These are phyloP conservation scores for Eustalomyia histrio DNA, from an alignment of 2,888 invertebrate species.

Conservation along the genomic window DNA sequence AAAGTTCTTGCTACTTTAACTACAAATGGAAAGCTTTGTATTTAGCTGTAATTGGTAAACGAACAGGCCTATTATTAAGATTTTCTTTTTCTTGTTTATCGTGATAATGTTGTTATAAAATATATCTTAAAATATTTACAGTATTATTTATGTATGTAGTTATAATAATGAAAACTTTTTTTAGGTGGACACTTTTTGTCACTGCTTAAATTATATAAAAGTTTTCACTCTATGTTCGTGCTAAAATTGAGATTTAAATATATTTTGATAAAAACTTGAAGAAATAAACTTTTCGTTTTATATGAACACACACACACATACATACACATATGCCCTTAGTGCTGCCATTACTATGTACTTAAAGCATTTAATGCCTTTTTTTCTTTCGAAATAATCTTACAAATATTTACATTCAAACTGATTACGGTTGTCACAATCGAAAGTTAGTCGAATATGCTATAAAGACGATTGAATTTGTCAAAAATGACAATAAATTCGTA, in stretches of 20 bases:
- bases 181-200: background rate
- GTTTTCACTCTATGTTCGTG: background rate
- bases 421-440: too few species aligned
- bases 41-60: too few species aligned
- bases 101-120: background rate
- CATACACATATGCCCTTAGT: background rate
- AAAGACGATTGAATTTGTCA: too few species aligned
- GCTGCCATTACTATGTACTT: conserved; percentile 10
- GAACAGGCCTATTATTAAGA: too few species aligned
- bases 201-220: background rate
- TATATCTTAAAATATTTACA: conserved; percentile 6
- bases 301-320: background rate
- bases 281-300: background rate
- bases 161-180: background rate
- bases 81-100: background rate
- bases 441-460: too few species aligned
- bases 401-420: conserved; percentile 13
- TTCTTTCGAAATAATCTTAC: conserved; percentile 14
- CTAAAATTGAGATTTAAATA: background rate
- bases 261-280: background rate
- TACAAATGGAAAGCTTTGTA: too few species aligned
- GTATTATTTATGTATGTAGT: background rate
- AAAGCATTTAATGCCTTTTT: conserved; percentile 24
- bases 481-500: too few species aligned
- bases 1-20: too few species aligned